These are phyloP conservation scores for Ammospiza caudacuta DNA, from an alignment of 2,113 vertebrate genomes.

Conservation along the genomic window DNA sequence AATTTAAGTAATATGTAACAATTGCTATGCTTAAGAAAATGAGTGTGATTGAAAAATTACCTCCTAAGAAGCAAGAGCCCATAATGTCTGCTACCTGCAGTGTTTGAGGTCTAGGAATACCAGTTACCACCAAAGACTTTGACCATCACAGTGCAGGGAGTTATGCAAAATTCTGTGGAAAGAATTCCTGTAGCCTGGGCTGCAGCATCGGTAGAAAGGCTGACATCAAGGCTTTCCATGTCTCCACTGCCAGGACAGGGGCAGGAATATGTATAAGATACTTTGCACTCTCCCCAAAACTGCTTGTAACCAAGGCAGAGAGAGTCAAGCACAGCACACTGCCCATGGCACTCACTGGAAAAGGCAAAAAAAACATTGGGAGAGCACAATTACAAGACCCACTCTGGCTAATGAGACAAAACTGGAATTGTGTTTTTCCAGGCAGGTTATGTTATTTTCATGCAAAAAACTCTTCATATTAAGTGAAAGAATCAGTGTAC, in stretches of 20 bases:
- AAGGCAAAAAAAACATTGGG: not conserved
- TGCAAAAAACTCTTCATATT: not conserved
- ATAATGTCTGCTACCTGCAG: not conserved
- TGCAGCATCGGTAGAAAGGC: not conserved
- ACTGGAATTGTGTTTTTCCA: not conserved
- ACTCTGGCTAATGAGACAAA: not conserved
- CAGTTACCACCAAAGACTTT: not conserved
- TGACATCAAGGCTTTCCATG: accelerated
- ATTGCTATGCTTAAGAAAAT: not conserved
- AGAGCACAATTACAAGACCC: not conserved
- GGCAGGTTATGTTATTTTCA: not conserved
- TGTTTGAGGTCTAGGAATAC: not conserved
- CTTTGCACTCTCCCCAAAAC: not conserved
- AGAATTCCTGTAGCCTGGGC: not conserved
- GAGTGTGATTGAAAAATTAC: not conserved
- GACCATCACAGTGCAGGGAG: not conserved
- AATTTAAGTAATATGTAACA: not conserved
- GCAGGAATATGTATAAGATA: not conserved
- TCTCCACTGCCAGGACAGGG: not conserved
- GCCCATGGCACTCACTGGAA: not conserved
- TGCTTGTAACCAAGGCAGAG: not conserved
- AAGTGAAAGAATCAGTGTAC: not conserved
- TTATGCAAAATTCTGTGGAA: not conserved
- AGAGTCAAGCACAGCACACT: not conserved
- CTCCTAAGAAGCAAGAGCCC: not conserved